A percentile compares a stretch with the other conserved stretches of the same genome.
These are phyloP conservation scores for Mormyrus iriodes DNA, from an alignment of 2,113 vertebrate genomes.

Conservation along the genomic window DNA sequence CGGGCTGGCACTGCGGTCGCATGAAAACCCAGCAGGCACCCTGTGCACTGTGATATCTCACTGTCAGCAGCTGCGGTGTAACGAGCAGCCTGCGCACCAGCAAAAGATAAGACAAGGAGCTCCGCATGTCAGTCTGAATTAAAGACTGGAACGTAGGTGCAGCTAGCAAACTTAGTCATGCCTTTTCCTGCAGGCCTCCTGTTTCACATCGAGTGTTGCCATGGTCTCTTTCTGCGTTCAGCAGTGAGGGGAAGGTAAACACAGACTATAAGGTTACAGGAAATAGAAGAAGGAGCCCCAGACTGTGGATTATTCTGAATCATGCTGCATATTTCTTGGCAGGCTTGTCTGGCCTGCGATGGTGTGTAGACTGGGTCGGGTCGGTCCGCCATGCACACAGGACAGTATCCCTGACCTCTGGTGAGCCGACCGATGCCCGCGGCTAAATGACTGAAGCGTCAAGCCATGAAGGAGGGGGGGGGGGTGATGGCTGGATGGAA, in stretches of 20 bases:
- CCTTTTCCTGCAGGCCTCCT: neutral
- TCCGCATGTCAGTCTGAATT: neutral
- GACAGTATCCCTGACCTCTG: slow-evolving; percentile 26
- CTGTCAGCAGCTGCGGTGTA: neutral
- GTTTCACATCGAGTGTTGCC: neutral
- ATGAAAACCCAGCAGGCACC: neutral
- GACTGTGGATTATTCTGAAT: slow-evolving; percentile 46
- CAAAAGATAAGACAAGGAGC: neutral
- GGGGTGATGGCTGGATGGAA: neutral
- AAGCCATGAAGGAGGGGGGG: neutral
- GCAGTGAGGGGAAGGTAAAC: slow-evolving; percentile 42
- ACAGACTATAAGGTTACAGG: slow-evolving; percentile 50
- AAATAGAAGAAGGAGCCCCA: slow-evolving; percentile 54
- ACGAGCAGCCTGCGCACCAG: neutral
- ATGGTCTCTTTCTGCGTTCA: slow-evolving; percentile 31
- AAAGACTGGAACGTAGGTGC: neutral
- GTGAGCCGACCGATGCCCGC: slow-evolving; percentile 31
- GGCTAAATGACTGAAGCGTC: slow-evolving; percentile 32
- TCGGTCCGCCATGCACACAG: neutral
- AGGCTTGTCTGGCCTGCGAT: slow-evolving; percentile 38
- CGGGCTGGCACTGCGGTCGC: neutral
- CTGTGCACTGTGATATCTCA: neutral
- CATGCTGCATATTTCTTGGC: slow-evolving; percentile 41
- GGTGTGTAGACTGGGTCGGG: slow-evolving; percentile 23
- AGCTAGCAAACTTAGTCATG: neutral